A percentile compares a stretch with the other conserved stretches of the same genome.
Conservation (phyloP, 1,140 invertebrate genomes). For the Ostrea edulis region DNA sequence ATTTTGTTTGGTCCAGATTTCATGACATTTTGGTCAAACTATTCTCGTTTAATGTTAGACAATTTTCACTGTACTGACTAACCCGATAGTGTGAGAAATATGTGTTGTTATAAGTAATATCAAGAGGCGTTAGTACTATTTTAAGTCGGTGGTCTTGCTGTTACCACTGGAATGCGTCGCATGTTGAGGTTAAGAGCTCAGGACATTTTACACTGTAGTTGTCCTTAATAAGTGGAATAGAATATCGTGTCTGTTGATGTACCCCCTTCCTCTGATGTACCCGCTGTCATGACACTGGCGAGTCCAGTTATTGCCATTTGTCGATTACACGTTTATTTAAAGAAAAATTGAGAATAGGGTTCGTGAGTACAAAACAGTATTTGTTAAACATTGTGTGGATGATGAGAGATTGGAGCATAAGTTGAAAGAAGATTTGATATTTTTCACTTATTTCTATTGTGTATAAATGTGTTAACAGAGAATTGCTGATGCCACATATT, state of each 20-base stretch:
- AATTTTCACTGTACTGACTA: not conserved
- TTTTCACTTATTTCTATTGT: not conserved
- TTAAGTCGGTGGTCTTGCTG: not conserved
- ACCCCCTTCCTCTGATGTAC: not conserved
- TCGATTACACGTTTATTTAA: not conserved
- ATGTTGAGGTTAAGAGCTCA: not conserved
- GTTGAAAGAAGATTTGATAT: not conserved
- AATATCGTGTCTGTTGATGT: not conserved
- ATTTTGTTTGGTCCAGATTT: not conserved
- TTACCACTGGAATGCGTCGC: conserved; percentile 1
- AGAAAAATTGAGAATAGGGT: not conserved
- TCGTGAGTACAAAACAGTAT: not conserved
- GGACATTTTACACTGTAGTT: not conserved
- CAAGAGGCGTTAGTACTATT: not conserved
- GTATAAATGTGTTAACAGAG: not conserved
- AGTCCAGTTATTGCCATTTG: not conserved
- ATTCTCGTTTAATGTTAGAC: not conserved
- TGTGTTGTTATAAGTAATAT: not conserved
- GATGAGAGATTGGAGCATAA: not conserved
- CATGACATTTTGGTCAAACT: not conserved
- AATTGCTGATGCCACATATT: not conserved
- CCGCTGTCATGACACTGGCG: too few relatives aligned
- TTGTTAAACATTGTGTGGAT: not conserved
- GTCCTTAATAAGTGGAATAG: not conserved
- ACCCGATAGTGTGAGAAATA: not conserved